Percentiles rank a stretch among this genome's conserved stretches.
Conservation (phyloP, 35 echinoderm and acorn worm genomes). For the Apostichopus californicus region DNA sequence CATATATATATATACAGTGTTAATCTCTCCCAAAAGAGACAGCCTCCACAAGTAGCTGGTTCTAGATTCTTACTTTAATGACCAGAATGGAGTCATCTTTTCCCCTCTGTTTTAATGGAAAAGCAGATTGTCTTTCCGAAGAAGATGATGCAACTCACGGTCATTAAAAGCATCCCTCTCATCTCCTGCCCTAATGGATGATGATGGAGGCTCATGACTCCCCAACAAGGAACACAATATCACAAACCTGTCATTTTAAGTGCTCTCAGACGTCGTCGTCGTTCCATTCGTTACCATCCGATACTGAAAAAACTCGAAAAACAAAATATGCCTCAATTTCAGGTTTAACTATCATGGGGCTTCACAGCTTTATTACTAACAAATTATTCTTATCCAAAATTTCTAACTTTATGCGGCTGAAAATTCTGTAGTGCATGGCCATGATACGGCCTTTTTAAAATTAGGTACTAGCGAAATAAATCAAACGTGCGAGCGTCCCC, state of each 20-base stretch:
- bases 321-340: background rate
- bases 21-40: background rate
- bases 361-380: background rate
- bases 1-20: background rate
- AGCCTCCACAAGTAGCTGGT: background rate
- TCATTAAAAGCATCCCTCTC: background rate
- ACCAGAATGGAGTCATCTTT: background rate
- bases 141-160: background rate
- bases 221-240: background rate
- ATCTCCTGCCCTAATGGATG: background rate
- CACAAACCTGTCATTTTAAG: background rate
- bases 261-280: background rate
- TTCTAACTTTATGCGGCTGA: no score
- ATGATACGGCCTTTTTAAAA: no score
- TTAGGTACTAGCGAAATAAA: no score
- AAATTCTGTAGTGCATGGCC: no score
- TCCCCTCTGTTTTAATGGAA: background rate
- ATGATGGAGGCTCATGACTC: background rate
- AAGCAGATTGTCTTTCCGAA: background rate
- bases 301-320: background rate
- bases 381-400: background rate
- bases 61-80: background rate
- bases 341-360: background rate
- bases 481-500: no score
- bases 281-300: background rate